Evolutionary conservation across 2,113 vertebrate species (phyloP), one percentile per base, ranked within the genome.

Genomic region (Psilopsiagon aurifrons): DNA sequence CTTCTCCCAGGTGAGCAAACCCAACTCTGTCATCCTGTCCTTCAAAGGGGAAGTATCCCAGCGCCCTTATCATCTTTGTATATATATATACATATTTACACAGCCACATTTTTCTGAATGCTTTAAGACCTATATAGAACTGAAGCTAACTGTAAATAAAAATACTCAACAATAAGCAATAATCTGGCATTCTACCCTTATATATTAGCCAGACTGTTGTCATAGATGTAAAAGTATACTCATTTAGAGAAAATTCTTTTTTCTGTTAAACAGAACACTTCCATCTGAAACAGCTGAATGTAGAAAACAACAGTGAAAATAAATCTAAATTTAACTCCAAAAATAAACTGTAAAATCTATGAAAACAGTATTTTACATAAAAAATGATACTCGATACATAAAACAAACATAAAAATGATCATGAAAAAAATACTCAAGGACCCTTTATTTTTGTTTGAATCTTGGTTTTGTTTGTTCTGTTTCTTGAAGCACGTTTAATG

Each of bases 21-120:
- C 1, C 10, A 33, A 2, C 5, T 41, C 1, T 20, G n/a, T 75
- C n/a, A 73, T 6, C 8, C 10, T 75, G 18, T 55, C 5, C 22
- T 70, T 62, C 22, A 7, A 0, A n/a, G 16, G 16, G 4, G 12
- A 73, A 5, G 5, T 43, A 8, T 15, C 39, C 10, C 27, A 44
- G 9, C 9, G 3, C 11, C 4, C 3, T 8, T 4, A 31, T 57
- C 4, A 16, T 44, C 9, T 70, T 33, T 3, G 2, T 64, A 5
- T 25, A 4, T 33, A 7, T 17, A 9, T 23, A 41, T 9, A 19
- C 4, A 27, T 14, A 13, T 13, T 1, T 10, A 47, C 10, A 33
- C 4, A 49, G 1, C 9, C 2, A 19, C 3, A 1, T 60, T 67
- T 60, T 83, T 77, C 31, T 77, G 15, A 28, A 41, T 37, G 0